Base-by-base conservation (phyloP, 1,140 invertebrate species). In the Drosophila jambulina region DNA sequence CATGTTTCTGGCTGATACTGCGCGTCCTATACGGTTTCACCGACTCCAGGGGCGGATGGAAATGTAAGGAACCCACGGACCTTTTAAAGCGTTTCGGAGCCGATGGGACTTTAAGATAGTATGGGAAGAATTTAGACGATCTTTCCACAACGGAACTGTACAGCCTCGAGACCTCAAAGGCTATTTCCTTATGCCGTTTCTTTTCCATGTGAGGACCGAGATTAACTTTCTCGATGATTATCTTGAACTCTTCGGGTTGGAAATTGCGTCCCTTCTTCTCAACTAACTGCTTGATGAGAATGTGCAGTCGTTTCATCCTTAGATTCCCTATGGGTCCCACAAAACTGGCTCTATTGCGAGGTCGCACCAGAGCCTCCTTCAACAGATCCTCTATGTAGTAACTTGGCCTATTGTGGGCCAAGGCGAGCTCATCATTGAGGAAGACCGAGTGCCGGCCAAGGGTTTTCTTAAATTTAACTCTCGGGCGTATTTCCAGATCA, bases 381-480 rank as follows among this genome's bases (percentile, higher is more conserved):
- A 65, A 6, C 10, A 65, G 12, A 5, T 34, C 12, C 25, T 65
- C 53, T 13, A 34, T 42, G 15, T 19, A 15, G 17, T 25, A 13
- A 12, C 4, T 0, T 1, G 38, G 5, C 9, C 8, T 15, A 8
- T 23, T 23, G 9, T 62, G 60, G n/a, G 62, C 21, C 17, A 32
- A 2, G 19, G 61, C 61, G 1, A 65, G 57, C 9, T 42, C 62
- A 19, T 65, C 62, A 17, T 65, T 65, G 8, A 65, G 62, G 7
- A 65, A 65, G 1, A 64, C 36, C 0, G 57, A 25, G 4, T 43
- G n/a, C 0, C 62, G 57, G 13, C 57, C 57, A 3, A 43, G 23
- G 9, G 0, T 9, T 17, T 12, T 60, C 7, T n/a, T n/a, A 6
- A 9, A 2, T 21, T 23, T 21, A 1, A 1, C 7, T 13, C n/a